Percentiles rank a stretch among this genome's conserved stretches.
phyloP scores from a whole-genome alignment of 2,888 invertebrate species.

The Dryobota labecula region DNA sequence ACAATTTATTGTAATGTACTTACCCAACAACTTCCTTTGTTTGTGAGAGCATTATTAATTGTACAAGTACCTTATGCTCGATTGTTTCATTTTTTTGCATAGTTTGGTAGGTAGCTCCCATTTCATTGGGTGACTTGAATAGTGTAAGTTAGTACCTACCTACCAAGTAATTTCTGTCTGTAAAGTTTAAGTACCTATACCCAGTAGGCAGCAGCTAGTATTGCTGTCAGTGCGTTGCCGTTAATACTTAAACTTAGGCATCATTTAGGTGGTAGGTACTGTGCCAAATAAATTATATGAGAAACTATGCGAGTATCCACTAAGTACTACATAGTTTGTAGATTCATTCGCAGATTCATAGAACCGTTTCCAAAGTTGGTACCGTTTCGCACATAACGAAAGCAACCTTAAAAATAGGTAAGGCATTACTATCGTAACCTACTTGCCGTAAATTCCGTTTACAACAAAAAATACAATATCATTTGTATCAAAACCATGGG shows the following conservation, averaged over 20 bases:
- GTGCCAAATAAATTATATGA: not conserved
- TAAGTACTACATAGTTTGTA: not conserved
- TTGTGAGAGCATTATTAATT: constrained; percentile 8
- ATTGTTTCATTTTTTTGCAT: constrained; percentile 10
- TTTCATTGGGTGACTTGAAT: not conserved
- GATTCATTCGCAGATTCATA: constrained; percentile 1
- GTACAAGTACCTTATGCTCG: not conserved
- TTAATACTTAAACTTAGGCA: not conserved
- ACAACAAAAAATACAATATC: constrained; percentile 39
- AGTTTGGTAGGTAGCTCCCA: not conserved
- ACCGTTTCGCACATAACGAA: not conserved
- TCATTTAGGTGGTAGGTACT: not conserved
- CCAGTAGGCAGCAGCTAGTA: not conserved
- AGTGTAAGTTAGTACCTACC: not conserved
- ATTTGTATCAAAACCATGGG: constrained; percentile 47
- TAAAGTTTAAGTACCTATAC: not conserved
- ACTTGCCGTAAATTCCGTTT: constrained; percentile 19
- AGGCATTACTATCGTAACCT: too few relatives aligned
- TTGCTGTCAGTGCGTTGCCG: not conserved
- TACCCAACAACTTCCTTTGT: constrained; percentile 43
- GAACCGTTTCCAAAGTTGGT: not conserved
- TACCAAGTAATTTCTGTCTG: not conserved
- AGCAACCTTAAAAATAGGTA: not conserved
- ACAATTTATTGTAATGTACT: constrained; percentile 22
- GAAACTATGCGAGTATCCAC: not conserved